Conservation (phyloP, 2,797 vertebrate species). For the Molossus molossus region DNA sequence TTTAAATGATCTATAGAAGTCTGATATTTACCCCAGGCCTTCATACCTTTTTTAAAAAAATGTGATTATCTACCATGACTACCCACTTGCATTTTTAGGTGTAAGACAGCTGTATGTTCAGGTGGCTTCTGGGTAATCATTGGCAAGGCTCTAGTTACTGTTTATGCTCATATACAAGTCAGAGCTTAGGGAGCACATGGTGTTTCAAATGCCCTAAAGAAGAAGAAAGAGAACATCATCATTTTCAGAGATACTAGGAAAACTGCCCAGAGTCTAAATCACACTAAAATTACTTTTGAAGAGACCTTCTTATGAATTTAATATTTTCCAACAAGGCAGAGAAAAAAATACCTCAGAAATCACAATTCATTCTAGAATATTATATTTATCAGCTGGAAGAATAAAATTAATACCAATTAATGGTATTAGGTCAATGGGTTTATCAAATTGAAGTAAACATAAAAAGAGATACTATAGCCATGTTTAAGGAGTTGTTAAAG, state of each 20-base stretch:
- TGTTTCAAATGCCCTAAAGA: neutral
- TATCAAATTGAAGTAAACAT: conserved; percentile 50
- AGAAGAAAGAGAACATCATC: neutral
- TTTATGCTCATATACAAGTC: neutral
- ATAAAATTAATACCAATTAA: conserved; percentile 51
- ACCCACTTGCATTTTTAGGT: neutral
- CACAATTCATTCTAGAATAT: conserved; percentile 2
- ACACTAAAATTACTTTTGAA: conserved; percentile 25
- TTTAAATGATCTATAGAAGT: neutral
- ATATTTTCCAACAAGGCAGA: neutral
- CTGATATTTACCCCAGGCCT: neutral
- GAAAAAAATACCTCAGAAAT: neutral
- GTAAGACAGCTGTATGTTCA: neutral
- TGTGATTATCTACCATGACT: neutral
- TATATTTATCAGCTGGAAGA: conserved; percentile 38
- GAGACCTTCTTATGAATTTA: neutral
- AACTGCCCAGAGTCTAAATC: conserved; percentile 18
- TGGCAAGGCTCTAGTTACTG: neutral
- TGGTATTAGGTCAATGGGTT: neutral
- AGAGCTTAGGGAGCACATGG: neutral
- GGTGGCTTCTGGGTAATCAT: neutral
- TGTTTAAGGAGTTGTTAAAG: neutral
- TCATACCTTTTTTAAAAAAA: neutral
- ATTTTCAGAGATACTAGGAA: conserved; percentile 23
- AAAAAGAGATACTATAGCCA: conserved; percentile 19